Evolutionary conservation across 2,888 invertebrate species (phyloP), one percentile per base, ranked within the genome.

Genomic region (Phyto melanocephala): DNA sequence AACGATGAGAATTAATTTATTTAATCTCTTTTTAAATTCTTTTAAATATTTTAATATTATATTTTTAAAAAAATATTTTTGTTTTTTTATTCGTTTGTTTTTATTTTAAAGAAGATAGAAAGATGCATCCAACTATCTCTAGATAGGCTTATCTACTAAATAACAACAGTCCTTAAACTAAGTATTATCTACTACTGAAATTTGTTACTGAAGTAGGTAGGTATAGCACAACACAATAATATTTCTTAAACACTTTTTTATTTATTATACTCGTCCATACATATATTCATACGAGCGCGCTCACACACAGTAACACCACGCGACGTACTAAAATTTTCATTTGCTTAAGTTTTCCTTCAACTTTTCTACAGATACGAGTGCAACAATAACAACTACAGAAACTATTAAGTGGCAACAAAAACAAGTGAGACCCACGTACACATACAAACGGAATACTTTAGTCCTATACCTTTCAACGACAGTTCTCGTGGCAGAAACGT

Each of bases 401-500:
- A 15, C 22, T 54, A 40, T 8, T 28, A 42, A 72, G 58, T 7
- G 60, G 47, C 45, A 60, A 68, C 17, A 74, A 52, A n/a, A 52
- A 37, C 37, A 40, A 68, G 2, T 10, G 22, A 37, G 33, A 15
- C 37, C 24, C 24, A 50, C 50, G 13, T 22, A 3, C 1, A 22
- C 11, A 10, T 10, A 50, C 10, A 11, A 8, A 22, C 22, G 17
- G 22, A 33, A 52, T 17, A 71, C 13, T 52, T 33, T 3, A 28
- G 40, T 28, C 60, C 20, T 63, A 15, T 74, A 77, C 62, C 75
- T 72, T 79, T 42, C 70, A 63, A 56, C 54, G 68, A 24, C 20
- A 80, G 83, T 84, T 84, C 84, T 85, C 83, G 81, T 68, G 58
- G 78, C 82, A 86, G 85, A 86, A 86, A 84, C 87, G 89, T 89